Evolutionary conservation across 2,797 vertebrate genomes (phyloP).

Genomic region (Peromyscus aztecus): DNA sequence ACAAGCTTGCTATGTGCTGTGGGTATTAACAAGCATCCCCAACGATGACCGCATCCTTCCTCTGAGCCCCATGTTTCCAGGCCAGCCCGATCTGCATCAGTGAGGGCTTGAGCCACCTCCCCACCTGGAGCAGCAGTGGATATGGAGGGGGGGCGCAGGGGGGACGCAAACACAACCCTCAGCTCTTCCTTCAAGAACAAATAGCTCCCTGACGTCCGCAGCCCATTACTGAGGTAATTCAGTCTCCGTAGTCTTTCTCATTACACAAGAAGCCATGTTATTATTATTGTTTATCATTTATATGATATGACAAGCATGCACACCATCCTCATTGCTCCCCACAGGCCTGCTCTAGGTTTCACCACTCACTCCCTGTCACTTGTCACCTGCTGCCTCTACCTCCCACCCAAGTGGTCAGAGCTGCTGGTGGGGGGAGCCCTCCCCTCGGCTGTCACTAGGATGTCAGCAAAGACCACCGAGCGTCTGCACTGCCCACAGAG

Average conservation of each 20-base stretch:
- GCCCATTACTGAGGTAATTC: constrained; percentile 74
- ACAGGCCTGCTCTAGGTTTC: background rate
- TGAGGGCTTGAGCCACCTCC: background rate
- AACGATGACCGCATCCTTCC: fast-evolving
- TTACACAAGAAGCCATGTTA: constrained; percentile 58
- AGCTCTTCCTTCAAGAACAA: constrained; percentile 75
- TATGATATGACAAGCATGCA: background rate
- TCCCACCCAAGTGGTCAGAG: background rate
- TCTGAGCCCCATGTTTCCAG: fast-evolving
- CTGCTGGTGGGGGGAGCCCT: no score
- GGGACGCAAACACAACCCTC: background rate
- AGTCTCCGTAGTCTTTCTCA: constrained; percentile 66
- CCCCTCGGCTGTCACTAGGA: no score
- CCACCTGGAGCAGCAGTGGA: background rate
- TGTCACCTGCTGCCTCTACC: background rate
- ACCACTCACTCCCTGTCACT: fast-evolving
- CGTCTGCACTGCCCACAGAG: background rate
- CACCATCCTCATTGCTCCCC: background rate
- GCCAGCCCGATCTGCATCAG: background rate
- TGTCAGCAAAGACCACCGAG: fast-evolving
- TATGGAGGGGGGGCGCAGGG: background rate
- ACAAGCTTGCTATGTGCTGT: background rate
- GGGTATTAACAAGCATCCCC: fast-evolving
- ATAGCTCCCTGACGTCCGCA: constrained; percentile 62
- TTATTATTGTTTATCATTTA: constrained; percentile 79